These are phyloP conservation scores for Petrosia ficiformis DNA, from an alignment of 37 sponge, comb jelly and placozoan genomes.

Conservation along the genomic window DNA sequence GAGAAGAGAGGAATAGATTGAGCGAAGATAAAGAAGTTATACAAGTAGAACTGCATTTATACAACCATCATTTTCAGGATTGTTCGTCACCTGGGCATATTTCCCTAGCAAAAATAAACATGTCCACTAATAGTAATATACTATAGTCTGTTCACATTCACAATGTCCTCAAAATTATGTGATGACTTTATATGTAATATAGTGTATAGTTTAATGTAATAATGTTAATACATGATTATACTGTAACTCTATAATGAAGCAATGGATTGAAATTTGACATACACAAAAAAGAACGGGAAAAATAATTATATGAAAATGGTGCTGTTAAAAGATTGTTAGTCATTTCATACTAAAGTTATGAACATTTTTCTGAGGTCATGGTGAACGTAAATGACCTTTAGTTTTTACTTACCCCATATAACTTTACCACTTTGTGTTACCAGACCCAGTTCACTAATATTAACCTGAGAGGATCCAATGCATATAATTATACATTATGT, in stretches of 20 bases:
- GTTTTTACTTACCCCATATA: conserved; percentile 89
- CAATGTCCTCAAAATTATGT: no score
- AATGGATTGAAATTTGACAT: no score
- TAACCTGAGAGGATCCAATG: conserved; percentile 59
- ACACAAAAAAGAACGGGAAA: neutral
- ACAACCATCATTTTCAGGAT: conserved; percentile 99
- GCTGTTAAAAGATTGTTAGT: neutral
- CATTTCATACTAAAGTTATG: no score
- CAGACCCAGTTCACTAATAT: conserved; percentile 96
- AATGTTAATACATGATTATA: no score
- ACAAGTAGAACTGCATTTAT: conserved; percentile 98
- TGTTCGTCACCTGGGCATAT: conserved; percentile 99
- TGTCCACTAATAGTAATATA: no score
- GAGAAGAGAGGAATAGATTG: neutral
- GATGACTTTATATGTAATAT: no score
- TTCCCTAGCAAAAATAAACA: conserved; percentile 63
- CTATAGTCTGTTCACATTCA: no score
- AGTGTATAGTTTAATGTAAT: no score
- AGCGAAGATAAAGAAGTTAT: conserved; percentile 12
- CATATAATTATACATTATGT: neutral
- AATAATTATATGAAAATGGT: neutral
- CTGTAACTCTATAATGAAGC: no score
- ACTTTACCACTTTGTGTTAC: conserved; percentile 99
- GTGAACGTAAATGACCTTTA: no score
- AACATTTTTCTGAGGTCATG: no score